A percentile compares a stretch with the other conserved stretches of the same genome.
These are phyloP conservation scores for Numida meleagris DNA, from an alignment of 2,113 vertebrate species.

Conservation along the genomic window DNA sequence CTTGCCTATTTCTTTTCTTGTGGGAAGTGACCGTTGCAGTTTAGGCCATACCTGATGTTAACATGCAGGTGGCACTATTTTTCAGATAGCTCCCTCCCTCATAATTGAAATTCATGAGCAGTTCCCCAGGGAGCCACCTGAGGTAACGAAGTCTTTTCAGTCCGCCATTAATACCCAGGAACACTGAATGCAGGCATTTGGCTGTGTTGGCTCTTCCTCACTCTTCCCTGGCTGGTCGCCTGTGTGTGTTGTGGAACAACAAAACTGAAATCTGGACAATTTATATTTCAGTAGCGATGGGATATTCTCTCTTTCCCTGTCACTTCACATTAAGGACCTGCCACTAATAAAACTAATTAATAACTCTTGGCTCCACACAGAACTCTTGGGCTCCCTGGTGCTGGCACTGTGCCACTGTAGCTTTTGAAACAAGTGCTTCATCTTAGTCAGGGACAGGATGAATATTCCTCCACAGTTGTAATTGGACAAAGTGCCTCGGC, in stretches of 20 bases:
- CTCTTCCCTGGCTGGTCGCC: conserved; percentile 73
- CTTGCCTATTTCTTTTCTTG: not conserved
- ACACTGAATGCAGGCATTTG: conserved; percentile 70
- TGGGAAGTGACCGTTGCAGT: not conserved
- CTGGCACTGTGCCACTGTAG: conserved; percentile 83
- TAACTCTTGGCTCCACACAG: conserved; percentile 86
- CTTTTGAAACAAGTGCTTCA: conserved; percentile 91
- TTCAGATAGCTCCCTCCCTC: conserved; percentile 52
- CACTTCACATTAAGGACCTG: conserved; percentile 87
- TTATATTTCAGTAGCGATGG: conserved; percentile 78
- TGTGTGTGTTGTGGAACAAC: conserved; percentile 70
- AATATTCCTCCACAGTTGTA: conserved; percentile 90
- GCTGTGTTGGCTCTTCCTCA: conserved; percentile 54
- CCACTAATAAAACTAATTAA: conserved; percentile 92
- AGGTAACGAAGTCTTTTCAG: conserved; percentile 74
- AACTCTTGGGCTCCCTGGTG: conserved; percentile 81
- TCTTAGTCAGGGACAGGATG: conserved; percentile 92
- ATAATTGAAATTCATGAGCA: conserved; percentile 70
- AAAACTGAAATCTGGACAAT: conserved; percentile 78
- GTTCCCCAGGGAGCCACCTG: conserved; percentile 73
- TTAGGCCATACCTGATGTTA: not conserved
- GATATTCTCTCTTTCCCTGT: conserved; percentile 82
- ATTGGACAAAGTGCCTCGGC: conserved; percentile 93
- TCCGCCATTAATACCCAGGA: conserved; percentile 70
- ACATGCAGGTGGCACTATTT: not conserved